Percentiles rank a stretch among this genome's conserved stretches.
phyloP scores from a whole-genome alignment of 2,888 invertebrate species.

The Iselma pallidipennis region DNA sequence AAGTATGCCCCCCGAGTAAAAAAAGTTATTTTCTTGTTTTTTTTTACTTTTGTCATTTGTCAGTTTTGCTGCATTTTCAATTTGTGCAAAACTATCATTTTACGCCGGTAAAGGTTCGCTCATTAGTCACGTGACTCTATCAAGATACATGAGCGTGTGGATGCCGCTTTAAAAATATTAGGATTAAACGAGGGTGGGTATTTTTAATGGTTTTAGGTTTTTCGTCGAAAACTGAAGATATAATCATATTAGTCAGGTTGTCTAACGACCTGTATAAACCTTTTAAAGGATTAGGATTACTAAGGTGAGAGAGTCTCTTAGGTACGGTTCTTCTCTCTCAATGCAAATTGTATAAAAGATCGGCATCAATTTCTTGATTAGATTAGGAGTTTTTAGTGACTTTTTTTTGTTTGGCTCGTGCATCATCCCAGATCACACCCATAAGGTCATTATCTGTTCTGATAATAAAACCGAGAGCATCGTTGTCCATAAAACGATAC shows the following conservation, averaged over 20 bases:
- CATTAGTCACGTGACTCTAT: too few species aligned
- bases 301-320: not conserved
- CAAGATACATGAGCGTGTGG: too few species aligned
- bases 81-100: too few species aligned
- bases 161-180: not conserved
- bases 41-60: too few species aligned
- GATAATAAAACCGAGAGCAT: conserved; percentile 48
- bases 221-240: not conserved
- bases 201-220: not conserved
- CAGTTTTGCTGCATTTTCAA: too few species aligned
- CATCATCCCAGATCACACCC: conserved; percentile 29
- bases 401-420: conserved; percentile 16
- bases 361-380: too few species aligned
- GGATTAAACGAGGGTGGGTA: too few species aligned
- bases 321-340: too few species aligned
- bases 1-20: too few species aligned
- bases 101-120: too few species aligned
- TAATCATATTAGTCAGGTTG: not conserved
- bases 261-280: not conserved
- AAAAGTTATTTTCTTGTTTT: too few species aligned
- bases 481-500: conserved; percentile 52
- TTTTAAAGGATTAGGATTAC: not conserved
- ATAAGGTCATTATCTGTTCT: conserved; percentile 44
- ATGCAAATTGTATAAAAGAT: too few species aligned
- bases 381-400: not conserved